Evolutionary conservation across 2,888 invertebrate species (phyloP).

Genomic region (Argynnis bischoffii): DNA sequence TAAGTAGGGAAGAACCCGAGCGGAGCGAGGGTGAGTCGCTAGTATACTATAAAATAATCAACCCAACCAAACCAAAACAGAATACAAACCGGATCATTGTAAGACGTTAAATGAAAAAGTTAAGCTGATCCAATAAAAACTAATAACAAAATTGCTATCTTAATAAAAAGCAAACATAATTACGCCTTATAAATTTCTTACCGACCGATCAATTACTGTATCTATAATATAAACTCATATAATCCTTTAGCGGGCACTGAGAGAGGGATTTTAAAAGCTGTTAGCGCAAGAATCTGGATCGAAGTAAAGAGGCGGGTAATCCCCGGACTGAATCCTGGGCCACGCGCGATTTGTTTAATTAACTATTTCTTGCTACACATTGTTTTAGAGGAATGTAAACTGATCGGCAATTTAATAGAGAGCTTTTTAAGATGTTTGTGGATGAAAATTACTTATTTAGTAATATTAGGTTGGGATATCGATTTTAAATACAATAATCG

Average conservation of each 20-base stretch:
- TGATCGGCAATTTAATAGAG: constrained; percentile 17
- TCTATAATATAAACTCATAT: constrained; percentile 5
- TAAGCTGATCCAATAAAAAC: not conserved
- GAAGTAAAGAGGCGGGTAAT: constrained; percentile 47
- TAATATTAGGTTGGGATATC: not conserved
- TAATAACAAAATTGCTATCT: not conserved
- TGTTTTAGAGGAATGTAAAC: constrained; percentile 40
- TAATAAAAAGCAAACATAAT: constrained; percentile 19
- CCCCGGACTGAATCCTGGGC: constrained; percentile 45
- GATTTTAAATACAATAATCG: too few relatives aligned
- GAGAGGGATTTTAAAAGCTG: constrained; percentile 47
- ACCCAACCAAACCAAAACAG: too few relatives aligned
- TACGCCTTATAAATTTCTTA: not conserved
- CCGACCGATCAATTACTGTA: constrained; percentile 15
- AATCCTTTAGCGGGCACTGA: constrained; percentile 35
- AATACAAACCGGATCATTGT: too few relatives aligned
- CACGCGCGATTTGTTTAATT: constrained; percentile 61
- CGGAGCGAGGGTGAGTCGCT: too few relatives aligned
- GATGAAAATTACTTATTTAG: constrained; percentile 2
- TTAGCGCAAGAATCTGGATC: constrained; percentile 46
- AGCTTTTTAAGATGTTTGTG: constrained; percentile 12
- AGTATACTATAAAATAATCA: too few relatives aligned
- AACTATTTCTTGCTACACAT: constrained; percentile 46
- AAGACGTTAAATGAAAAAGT: too few relatives aligned
- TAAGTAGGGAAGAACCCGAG: too few relatives aligned